phyloP scores from a whole-genome alignment of 1,140 invertebrate species.

The Neotoxoptera formosana region DNA sequence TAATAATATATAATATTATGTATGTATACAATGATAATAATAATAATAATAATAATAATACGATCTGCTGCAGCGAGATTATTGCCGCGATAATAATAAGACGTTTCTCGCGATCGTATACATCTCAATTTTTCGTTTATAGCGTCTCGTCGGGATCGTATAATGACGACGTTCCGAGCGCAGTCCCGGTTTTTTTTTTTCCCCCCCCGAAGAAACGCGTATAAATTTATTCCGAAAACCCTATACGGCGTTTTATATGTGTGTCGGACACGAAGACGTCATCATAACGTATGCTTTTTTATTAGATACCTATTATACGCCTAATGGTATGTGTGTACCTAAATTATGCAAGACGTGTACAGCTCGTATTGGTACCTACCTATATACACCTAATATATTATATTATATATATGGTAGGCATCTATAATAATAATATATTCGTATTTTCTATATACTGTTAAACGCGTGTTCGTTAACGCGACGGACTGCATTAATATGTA shows the following conservation, averaged over 20 bases:
- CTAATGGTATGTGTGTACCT: too few relatives aligned
- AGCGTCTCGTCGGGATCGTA: constrained; percentile 1
- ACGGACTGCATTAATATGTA: neutral
- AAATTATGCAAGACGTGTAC: neutral
- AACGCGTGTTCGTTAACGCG: neutral
- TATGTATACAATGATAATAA: neutral
- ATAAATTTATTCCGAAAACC: constrained; percentile 16
- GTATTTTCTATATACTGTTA: neutral
- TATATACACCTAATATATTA: neutral
- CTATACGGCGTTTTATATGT: neutral
- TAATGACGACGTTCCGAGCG: neutral
- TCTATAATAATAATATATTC: neutral
- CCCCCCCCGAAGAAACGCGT: neutral
- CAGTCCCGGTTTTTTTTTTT: neutral
- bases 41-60: constrained; percentile 4
- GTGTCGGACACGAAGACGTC: neutral
- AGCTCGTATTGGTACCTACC: neutral
- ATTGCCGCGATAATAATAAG: constrained; percentile 15
- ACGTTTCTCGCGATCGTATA: constrained; percentile 7
- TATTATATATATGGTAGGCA: neutral
- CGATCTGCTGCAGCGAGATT: neutral
- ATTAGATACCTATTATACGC: neutral
- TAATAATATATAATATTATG: constrained; percentile 18
- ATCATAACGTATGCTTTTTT: neutral
- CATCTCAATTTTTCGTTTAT: constrained; percentile 17